Conservation (phyloP, 2,113 vertebrate genomes). For the Rhinopomastus cyanomelas region DNA sequence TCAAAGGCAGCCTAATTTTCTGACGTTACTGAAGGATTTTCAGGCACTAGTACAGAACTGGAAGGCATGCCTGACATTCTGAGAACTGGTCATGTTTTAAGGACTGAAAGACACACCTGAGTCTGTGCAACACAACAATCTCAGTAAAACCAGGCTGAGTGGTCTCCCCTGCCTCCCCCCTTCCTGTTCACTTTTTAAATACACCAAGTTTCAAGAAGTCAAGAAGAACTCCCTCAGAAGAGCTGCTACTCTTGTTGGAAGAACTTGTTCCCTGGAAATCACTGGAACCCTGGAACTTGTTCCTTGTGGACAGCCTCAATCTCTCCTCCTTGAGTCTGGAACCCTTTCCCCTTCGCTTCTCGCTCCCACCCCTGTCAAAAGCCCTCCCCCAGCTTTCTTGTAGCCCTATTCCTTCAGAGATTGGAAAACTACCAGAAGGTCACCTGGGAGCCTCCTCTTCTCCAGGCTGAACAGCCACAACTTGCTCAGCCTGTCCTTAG, state of each 20-base stretch:
- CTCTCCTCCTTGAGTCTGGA: too few species aligned
- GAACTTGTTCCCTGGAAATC: background rate
- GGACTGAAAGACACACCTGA: background rate
- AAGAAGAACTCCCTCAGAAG: background rate
- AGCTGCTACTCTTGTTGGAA: background rate
- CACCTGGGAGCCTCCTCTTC: too few species aligned
- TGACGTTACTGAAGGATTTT: background rate
- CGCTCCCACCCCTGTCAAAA: too few species aligned
- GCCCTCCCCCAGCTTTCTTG: too few species aligned
- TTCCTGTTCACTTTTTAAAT: background rate
- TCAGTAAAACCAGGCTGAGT: background rate
- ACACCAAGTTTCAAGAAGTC: background rate
- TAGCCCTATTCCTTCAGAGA: too few species aligned
- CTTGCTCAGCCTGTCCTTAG: too few species aligned
- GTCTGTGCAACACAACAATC: background rate
- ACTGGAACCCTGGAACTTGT: too few species aligned
- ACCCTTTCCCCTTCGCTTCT: too few species aligned
- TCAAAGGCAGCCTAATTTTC: background rate
- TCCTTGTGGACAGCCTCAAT: too few species aligned
- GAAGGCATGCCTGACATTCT: background rate
- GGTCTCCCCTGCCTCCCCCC: background rate
- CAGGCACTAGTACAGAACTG: background rate
- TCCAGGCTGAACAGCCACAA: too few species aligned
- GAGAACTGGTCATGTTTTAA: background rate
- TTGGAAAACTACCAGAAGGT: too few species aligned